These are phyloP conservation scores for Zoanthus sociatus DNA, from an alignment of 92 coral and sea anemone species.

Conservation along the genomic window DNA sequence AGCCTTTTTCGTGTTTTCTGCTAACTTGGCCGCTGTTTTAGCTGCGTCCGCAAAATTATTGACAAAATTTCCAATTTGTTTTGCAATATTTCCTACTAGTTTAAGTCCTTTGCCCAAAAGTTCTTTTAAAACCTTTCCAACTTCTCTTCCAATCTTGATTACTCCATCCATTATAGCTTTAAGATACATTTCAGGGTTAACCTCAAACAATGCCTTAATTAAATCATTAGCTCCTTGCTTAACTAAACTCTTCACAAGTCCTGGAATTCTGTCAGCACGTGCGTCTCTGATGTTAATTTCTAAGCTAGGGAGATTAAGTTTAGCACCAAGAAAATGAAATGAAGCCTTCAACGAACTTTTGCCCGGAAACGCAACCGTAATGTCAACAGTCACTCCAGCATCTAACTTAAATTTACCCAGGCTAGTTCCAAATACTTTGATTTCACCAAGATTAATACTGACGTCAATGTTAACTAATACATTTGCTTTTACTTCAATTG, in stretches of 20 bases:
- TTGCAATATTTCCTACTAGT: slow-evolving; percentile 48
- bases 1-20: slow-evolving; percentile 24
- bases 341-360: slow-evolving; percentile 53
- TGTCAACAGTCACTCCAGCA: slow-evolving; percentile 59
- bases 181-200: slow-evolving; percentile 41
- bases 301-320: slow-evolving; percentile 41
- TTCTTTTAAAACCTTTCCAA: slow-evolving; percentile 47
- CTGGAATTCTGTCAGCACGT: slow-evolving; percentile 66
- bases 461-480: slow-evolving; percentile 36
- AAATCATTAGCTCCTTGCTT: slow-evolving; percentile 50
- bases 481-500: slow-evolving; percentile 53
- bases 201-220: slow-evolving; percentile 44
- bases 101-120: slow-evolving; percentile 52
- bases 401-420: slow-evolving; percentile 60
- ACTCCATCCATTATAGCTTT: slow-evolving; percentile 66
- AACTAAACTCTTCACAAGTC: slow-evolving; percentile 35
- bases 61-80: slow-evolving; percentile 56
- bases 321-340: slow-evolving; percentile 56
- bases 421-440: slow-evolving; percentile 47
- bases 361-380: slow-evolving; percentile 61
- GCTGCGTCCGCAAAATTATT: slow-evolving; percentile 48
- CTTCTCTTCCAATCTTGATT: slow-evolving; percentile 51
- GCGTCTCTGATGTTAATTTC: slow-evolving; percentile 53
- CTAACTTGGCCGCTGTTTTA: slow-evolving; percentile 49
- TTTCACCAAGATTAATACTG: slow-evolving; percentile 56